These are phyloP conservation scores for Meghimatium bilineatum DNA, from an alignment of 2,888 invertebrate species.

Conservation along the genomic window DNA sequence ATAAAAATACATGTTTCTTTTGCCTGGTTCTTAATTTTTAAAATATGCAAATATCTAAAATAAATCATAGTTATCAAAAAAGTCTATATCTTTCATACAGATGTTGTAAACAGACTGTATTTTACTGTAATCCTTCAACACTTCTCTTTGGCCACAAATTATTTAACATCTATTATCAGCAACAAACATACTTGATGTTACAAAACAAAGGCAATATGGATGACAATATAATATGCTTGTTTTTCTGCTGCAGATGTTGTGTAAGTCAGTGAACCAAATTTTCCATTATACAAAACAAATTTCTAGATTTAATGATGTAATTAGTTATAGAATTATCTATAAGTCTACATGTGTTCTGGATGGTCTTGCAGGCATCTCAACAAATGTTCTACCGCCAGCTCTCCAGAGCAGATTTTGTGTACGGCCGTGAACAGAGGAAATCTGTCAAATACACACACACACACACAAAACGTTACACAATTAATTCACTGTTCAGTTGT, in stretches of 20 bases:
- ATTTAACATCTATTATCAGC: no score
- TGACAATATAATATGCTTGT: background rate
- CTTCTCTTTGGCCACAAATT: no score
- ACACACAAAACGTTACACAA: background rate
- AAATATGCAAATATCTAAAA: no score
- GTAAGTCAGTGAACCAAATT: background rate
- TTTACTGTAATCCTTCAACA: no score
- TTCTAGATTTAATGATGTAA: background rate
- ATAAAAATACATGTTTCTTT: no score
- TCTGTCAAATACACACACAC: constrained; percentile 78
- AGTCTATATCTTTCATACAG: no score
- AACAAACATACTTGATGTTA: background rate
- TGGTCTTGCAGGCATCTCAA: constrained; percentile 95
- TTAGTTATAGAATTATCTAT: background rate
- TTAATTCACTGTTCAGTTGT: background rate
- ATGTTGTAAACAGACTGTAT: no score
- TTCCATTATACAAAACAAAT: background rate
- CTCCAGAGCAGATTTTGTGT: constrained; percentile 92
- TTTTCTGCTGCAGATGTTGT: background rate
- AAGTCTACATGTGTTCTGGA: constrained; percentile 92
- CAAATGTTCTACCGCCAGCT: constrained; percentile 87
- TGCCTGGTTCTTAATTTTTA: no score
- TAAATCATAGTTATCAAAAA: no score
- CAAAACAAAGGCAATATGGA: background rate
- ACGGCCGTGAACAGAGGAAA: constrained; percentile 98